Evolutionary conservation across 2,797 vertebrate species (phyloP), one percentile per base, ranked within the genome.

Genomic region (Hirundo rustica): DNA sequence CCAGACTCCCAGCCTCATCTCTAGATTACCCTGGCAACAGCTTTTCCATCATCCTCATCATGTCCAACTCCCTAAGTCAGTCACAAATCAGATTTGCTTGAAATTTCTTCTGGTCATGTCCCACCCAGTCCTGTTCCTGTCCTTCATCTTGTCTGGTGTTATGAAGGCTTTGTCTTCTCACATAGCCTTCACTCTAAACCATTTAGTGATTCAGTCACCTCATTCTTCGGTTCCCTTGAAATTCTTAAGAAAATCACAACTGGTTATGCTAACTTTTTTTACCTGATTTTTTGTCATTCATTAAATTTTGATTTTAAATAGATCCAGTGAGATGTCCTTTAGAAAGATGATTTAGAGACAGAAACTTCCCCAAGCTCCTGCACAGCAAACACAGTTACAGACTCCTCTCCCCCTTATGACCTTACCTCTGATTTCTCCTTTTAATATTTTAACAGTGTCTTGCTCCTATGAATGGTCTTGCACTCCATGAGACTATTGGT

Each of bases 1-100:
- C 47, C 38, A 92, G 77, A 44, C 48, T 90, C 44, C 19, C 62
- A 84, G 36, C n/a, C 20, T 95, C 77, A 76, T 62, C 47, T 88
- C 44, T 76, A 67, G 83, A 95, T 96, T 86, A 84, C 80, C 88
- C 92, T 84, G 50, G 92, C 86, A 95, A 95, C 88, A 92, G 88
- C 50, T 44, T n/a, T 93, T 81, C 88, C 34, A 36, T 44, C 88
- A 86, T 65, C 66, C 58, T 78, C 51, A 50, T 72, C 84, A 19
- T 23, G 9, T 72, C 54, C 47, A 86, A 32, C 60, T 90, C 66
- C 54, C n/a, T 70, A 62, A 65, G 54, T 9, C 88, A 54, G 44
- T 54, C 44, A 62, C 34, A 88, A 86, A 86, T 62, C 34, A 79
- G 71, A 87, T 62, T 7, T 91, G 44, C 44, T 54, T 70, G 51